Evolutionary conservation across 2,888 invertebrate species (phyloP), one percentile per base, ranked within the genome.

Genomic region (Mythimna ferrago): DNA sequence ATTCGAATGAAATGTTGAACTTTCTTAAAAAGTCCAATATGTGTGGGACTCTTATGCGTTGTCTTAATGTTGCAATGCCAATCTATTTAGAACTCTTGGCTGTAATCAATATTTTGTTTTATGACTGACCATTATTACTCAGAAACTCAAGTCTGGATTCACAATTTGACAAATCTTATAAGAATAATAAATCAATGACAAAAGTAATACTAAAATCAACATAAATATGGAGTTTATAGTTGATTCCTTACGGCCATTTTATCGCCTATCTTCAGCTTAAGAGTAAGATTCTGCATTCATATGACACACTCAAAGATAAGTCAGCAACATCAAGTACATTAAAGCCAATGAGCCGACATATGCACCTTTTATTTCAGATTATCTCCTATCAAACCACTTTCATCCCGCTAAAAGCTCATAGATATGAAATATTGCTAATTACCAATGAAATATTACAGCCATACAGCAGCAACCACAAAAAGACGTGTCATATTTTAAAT

Each of bases 351-450:
- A 83, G 64, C 80, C 70, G 80, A 74, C 65, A 66, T 14, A 66
- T 60, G 19, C 10, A 65, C 51, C 73, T 80, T 80, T 73, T 70
- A 73, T 80, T 68, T 35, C 48, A 68, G 80, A 75, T 83, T 66
- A 79, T 7, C 62, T 61, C 68, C 73, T 69, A 78, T 71, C 80
- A 61, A 74, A 74, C 66, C 73, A 72, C 85, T 84, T 80, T 80
- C 69, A 76, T 69, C 66, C 68, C 41, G 76, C 86, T 84, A 82
- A 84, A 85, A 85, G 86, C 85, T 76, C 70, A 83, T 64, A 84
- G 85, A 86, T 86, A 86, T 84, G 78, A 85, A 81, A 83, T 79
- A 84, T 86, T 72, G 85, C 86, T 85, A 86, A 85, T 85, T 85
- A 79, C 81, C 78, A 69, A 86, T 84, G 85, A 85, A 86, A 81